Evolutionary conservation across 2,113 vertebrate genomes (phyloP), one percentile per base, ranked within the genome.

Genomic region (Megaceryle torquata): DNA sequence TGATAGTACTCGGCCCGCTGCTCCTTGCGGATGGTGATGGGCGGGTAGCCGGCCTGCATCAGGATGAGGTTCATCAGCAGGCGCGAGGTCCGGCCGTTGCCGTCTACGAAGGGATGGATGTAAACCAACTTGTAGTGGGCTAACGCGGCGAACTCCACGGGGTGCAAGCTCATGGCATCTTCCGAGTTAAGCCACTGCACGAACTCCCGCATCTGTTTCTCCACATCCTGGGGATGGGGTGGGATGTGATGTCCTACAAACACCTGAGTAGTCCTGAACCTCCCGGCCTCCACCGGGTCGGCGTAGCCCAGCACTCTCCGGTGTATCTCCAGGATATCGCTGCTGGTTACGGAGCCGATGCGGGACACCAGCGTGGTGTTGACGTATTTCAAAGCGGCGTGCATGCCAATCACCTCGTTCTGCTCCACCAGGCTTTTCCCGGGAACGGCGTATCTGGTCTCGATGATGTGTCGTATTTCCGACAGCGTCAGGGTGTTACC

Each of bases 91-190:
- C 99, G 98, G 1, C 99, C 99, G 0, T 99, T 99, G 78, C 99
- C 99, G 0, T 99, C 99, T 1, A 99, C 97, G 48, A 99, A 99
- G 0, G 99, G 99, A 86, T 99, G 99, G 88, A 99, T 98, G 61
- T 99, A 99, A 6, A 99, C 99, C 33, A 99, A 97, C 91, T 99
- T 99, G 96, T 99, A 99, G 91, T 99, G 99, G 26, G 99, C 98
- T 11, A 99, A 93, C 3, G 99, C 99, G 0, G 99, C 99, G 0
- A 99, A 99, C 92, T 99, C 99, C 56, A 99, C 99, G 0, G 99
- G 99, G 96, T 99, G 99, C 65, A 99, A 98, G 75, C 98, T 98
- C 97, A 97, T 98, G 59, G 99, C 98, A 1, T 99, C 99, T 28
- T 99, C 99, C 0, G 99, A 99, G 97, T 99, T 99, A 15, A 99